These are phyloP conservation scores for Saccostrea echinata DNA, from an alignment of 1,140 invertebrate species.

Conservation along the genomic window DNA sequence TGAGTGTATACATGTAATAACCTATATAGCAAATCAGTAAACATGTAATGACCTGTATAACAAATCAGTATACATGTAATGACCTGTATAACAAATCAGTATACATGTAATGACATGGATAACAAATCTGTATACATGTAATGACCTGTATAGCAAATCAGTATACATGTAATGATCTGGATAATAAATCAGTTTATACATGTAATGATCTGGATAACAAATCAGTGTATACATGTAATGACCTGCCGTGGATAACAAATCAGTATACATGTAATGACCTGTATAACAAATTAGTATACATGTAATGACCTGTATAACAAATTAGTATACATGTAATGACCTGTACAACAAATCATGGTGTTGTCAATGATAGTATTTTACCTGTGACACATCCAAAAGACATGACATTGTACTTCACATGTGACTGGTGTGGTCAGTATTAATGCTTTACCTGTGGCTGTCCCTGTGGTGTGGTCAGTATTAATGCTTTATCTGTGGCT, in stretches of 20 bases:
- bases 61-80: too few species aligned
- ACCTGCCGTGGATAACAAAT: too few species aligned
- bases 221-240: too few species aligned
- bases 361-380: neutral
- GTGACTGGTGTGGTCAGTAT: neutral
- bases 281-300: neutral
- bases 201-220: too few species aligned
- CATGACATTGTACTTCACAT: neutral
- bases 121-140: neutral
- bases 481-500: neutral
- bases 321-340: slow-evolving; percentile 74
- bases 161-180: neutral
- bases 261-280: neutral
- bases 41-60: too few species aligned
- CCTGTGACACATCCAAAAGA: neutral
- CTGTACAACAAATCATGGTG: slow-evolving; percentile 51
- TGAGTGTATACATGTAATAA: neutral
- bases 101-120: neutral
- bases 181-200: too few species aligned
- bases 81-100: too few species aligned
- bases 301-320: too few species aligned
- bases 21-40: neutral
- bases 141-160: too few species aligned
- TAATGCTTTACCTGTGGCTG: neutral
- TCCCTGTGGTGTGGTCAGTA: slow-evolving; percentile 38